These are phyloP conservation scores for Hoplostethus atlanticus DNA, from an alignment of 2,797 vertebrate species.

Conservation along the genomic window DNA sequence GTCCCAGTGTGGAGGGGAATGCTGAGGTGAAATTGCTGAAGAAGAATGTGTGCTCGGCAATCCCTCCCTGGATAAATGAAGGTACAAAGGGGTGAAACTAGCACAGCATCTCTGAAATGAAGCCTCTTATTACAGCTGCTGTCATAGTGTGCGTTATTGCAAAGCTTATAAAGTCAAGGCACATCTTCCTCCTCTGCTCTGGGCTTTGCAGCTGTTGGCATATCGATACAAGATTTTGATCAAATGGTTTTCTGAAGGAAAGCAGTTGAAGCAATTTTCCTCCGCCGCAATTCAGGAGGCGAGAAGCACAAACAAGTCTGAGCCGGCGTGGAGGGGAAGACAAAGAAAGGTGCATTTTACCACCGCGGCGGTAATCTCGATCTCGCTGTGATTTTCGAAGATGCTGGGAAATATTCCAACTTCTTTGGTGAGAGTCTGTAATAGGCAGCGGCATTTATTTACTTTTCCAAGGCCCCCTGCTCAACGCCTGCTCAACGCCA, in stretches of 20 bases:
- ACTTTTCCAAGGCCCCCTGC: not conserved
- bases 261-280: conserved; percentile 54
- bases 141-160: too few species aligned
- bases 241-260: conserved; percentile 45
- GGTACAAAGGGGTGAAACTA: too few species aligned
- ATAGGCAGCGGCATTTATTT: conserved; percentile 16
- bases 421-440: not conserved
- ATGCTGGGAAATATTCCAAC: not conserved
- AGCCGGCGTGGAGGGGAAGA: conserved; percentile 39
- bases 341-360: conserved; percentile 29
- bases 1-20: too few species aligned
- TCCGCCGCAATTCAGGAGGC: conserved; percentile 32
- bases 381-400: conserved; percentile 6
- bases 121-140: too few species aligned
- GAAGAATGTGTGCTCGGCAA: too few species aligned
- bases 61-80: too few species aligned
- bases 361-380: not conserved
- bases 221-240: conserved; percentile 56
- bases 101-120: too few species aligned
- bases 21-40: too few species aligned
- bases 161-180: too few species aligned
- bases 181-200: conserved; percentile 3
- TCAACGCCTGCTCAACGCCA: not conserved
- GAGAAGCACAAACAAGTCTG: conserved; percentile 35
- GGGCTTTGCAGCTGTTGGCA: conserved; percentile 35